A percentile compares a stretch with the other conserved stretches of the same genome.
phyloP scores from a whole-genome alignment of 2,888 invertebrate species.

The Catocala sponsa region DNA sequence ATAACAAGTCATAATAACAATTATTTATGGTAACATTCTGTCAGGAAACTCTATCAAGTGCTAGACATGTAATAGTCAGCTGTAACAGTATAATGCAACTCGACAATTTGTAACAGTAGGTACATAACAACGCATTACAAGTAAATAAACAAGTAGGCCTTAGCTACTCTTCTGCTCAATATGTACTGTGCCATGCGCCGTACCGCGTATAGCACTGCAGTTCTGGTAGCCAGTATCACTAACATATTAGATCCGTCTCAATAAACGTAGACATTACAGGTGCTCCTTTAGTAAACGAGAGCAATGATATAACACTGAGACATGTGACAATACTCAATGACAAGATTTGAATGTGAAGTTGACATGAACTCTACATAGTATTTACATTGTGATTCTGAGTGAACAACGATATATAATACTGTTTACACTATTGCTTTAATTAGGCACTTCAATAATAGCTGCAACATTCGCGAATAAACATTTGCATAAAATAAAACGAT shows the following conservation, averaged over 20 bases:
- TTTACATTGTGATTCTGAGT: conserved; percentile 27
- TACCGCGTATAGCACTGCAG: too few species aligned
- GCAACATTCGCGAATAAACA: conserved; percentile 24
- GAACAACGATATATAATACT: conserved; percentile 47
- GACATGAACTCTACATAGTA: conserved; percentile 33
- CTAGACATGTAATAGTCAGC: conserved; percentile 13
- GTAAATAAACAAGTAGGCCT: not conserved
- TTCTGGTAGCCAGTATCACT: too few species aligned
- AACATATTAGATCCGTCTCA: too few species aligned
- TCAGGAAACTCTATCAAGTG: conserved; percentile 29
- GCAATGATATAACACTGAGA: too few species aligned
- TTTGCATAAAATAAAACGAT: not conserved
- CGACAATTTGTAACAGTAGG: conserved; percentile 11
- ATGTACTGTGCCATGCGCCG: too few species aligned
- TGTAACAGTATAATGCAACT: not conserved
- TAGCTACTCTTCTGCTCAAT: not conserved
- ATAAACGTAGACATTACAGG: too few species aligned
- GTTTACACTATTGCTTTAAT: conserved; percentile 44
- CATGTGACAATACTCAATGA: not conserved
- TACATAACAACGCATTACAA: conserved; percentile 11
- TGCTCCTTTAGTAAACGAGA: too few species aligned
- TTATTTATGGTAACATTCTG: conserved; percentile 20
- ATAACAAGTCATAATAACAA: conserved; percentile 42
- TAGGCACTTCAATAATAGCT: conserved; percentile 49
- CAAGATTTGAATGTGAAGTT: conserved; percentile 16